Conservation (phyloP, 2,113 vertebrate species). For the Osmerus eperlanus region DNA sequence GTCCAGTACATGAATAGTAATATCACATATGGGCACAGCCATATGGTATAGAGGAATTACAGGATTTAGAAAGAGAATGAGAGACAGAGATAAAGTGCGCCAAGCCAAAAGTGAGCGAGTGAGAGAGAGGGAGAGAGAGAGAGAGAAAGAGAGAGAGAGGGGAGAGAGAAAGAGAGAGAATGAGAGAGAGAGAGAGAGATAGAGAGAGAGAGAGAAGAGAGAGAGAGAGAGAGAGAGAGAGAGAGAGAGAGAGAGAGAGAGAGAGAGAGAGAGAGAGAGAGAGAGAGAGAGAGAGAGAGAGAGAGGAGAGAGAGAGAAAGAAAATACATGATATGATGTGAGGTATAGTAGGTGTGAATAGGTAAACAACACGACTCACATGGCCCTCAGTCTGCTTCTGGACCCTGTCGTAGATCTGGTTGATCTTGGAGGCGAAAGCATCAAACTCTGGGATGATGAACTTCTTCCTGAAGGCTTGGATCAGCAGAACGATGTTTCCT, state of each 20-base stretch:
- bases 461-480: conserved; percentile 83
- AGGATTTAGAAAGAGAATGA: no score
- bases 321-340: background rate
- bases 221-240: background rate
- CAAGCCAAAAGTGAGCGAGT: background rate
- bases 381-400: conserved; percentile 69
- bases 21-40: no score
- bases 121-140: background rate
- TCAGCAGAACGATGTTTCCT: conserved; percentile 82
- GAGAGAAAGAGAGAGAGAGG: background rate
- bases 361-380: conserved; percentile 46
- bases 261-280: background rate
- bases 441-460: conserved; percentile 88
- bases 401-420: conserved; percentile 75
- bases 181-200: background rate
- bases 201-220: background rate
- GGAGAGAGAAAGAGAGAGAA: background rate
- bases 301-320: background rate
- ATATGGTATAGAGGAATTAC: no score
- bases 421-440: conserved; percentile 74
- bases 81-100: no score
- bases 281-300: background rate
- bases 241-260: background rate
- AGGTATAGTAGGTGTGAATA: background rate
- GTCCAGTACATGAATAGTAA: no score